A percentile compares a stretch with the other conserved stretches of the same genome.
Evolutionary conservation across 2,797 vertebrate species (phyloP).

Genomic region (Tolypeutes matacus): DNA sequence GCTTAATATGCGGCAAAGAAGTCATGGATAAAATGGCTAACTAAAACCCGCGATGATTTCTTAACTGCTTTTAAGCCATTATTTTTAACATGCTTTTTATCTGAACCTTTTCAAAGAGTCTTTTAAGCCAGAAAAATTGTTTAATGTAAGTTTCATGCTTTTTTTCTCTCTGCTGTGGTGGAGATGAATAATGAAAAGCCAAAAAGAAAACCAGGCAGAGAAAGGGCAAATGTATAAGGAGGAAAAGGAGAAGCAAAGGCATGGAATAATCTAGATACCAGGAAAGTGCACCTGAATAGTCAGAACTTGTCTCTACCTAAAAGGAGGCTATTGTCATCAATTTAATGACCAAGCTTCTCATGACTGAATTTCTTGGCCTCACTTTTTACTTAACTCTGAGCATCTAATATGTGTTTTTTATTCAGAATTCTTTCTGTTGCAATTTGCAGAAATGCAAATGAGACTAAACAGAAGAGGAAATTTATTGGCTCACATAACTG

Average conservation of each 20-base stretch:
- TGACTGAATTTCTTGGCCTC: constrained; percentile 9
- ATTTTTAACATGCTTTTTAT: constrained; percentile 68
- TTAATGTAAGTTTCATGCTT: neutral
- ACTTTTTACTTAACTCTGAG: neutral
- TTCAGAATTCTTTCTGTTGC: neutral
- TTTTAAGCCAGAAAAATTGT: constrained; percentile 42
- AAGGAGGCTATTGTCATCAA: neutral
- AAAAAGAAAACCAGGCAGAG: constrained; percentile 41
- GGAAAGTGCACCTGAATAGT: neutral
- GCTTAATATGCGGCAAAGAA: constrained; percentile 50
- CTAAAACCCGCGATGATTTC: constrained; percentile 52
- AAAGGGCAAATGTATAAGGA: neutral
- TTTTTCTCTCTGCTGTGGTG: neutral
- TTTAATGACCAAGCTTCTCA: constrained; percentile 20
- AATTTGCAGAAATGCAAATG: constrained; percentile 24
- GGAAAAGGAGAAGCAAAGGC: neutral
- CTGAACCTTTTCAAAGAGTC: constrained; percentile 49
- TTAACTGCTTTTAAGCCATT: constrained; percentile 66
- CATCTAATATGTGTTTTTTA: neutral
- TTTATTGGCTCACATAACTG: neutral
- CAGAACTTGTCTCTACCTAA: neutral
- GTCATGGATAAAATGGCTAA: neutral
- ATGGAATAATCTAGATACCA: neutral
- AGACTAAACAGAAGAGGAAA: constrained; percentile 23
- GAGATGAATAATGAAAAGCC: constrained; percentile 45